These are phyloP conservation scores for Pseudococcus longispinus DNA, from an alignment of 2,888 invertebrate species.

Conservation along the genomic window DNA sequence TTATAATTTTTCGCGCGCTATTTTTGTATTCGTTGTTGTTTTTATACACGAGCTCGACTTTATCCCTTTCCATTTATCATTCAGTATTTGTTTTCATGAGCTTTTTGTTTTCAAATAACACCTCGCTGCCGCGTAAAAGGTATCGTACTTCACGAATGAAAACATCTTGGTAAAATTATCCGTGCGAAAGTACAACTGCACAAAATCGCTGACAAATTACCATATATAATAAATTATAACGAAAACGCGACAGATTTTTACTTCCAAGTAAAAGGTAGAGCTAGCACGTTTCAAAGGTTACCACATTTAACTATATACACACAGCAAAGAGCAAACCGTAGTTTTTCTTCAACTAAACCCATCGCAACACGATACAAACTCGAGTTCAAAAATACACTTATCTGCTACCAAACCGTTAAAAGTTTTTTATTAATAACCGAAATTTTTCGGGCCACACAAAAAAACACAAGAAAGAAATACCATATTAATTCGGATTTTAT, in stretches of 20 bases:
- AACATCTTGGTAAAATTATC: slow-evolving; percentile 23
- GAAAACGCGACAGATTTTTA: background rate
- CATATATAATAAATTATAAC: background rate
- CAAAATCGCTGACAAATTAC: slow-evolving; percentile 19
- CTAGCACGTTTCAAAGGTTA: background rate
- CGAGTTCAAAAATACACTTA: background rate
- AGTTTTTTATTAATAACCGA: background rate
- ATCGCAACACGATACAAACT: background rate
- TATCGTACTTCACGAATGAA: slow-evolving; percentile 2
- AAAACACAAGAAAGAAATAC: background rate
- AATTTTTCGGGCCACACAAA: background rate
- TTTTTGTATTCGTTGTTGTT: slow-evolving; percentile 17
- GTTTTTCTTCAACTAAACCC: background rate
- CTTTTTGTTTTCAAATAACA: slow-evolving; percentile 8
- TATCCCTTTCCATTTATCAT: slow-evolving; percentile 29
- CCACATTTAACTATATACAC: background rate
- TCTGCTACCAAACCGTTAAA: background rate
- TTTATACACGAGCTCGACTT: slow-evolving; percentile 12
- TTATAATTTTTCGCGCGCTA: slow-evolving; percentile 9
- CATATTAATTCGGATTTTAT: background rate
- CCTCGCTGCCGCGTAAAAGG: background rate
- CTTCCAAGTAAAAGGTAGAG: background rate
- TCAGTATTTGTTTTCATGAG: slow-evolving; percentile 23
- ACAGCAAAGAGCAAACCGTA: background rate
- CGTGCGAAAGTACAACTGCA: background rate